A percentile compares a stretch with the other conserved stretches of the same genome.
These are phyloP conservation scores for Coreoperca whiteheadi DNA, from an alignment of 2,113 vertebrate species.

Conservation along the genomic window DNA sequence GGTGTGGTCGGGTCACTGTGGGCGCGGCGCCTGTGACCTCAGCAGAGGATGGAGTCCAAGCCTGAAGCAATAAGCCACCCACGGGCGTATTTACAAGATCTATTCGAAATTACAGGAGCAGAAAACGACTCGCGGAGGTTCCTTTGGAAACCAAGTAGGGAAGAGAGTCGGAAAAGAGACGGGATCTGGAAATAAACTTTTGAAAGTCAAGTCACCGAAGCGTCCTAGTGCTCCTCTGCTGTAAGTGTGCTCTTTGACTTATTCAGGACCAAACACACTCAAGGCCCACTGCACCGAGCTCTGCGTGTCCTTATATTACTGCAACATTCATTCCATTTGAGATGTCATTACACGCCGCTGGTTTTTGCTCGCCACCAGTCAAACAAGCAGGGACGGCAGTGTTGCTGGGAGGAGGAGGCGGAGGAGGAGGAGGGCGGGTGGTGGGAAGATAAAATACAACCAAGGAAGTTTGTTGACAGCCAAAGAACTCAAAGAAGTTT, in stretches of 20 bases:
- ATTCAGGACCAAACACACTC: slow-evolving; percentile 33
- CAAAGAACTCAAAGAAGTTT: too few species aligned
- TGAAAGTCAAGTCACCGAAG: slow-evolving; percentile 1
- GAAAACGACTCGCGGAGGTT: too few species aligned
- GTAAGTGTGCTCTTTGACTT: slow-evolving; percentile 2
- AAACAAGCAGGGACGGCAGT: background rate
- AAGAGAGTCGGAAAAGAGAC: too few species aligned
- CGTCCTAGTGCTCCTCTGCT: background rate
- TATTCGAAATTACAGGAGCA: too few species aligned
- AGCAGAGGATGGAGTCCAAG: too few species aligned
- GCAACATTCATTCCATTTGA: slow-evolving; percentile 36
- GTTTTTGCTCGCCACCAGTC: slow-evolving; percentile 6
- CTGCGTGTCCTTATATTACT: slow-evolving; percentile 5
- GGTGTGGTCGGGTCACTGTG: too few species aligned
- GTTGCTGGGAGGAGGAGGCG: background rate
- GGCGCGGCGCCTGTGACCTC: too few species aligned
- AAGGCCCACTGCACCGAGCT: slow-evolving; percentile 6
- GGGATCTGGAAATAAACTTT: slow-evolving; percentile 6
- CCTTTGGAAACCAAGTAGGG: too few species aligned
- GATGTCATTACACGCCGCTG: background rate
- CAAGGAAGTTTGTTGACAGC: background rate
- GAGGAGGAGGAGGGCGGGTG: background rate
- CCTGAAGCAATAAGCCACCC: too few species aligned
- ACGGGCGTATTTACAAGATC: too few species aligned
- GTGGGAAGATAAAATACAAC: background rate